phyloP scores from a whole-genome alignment of 2,113 vertebrate species.

The Oncorhynchus masou region DNA sequence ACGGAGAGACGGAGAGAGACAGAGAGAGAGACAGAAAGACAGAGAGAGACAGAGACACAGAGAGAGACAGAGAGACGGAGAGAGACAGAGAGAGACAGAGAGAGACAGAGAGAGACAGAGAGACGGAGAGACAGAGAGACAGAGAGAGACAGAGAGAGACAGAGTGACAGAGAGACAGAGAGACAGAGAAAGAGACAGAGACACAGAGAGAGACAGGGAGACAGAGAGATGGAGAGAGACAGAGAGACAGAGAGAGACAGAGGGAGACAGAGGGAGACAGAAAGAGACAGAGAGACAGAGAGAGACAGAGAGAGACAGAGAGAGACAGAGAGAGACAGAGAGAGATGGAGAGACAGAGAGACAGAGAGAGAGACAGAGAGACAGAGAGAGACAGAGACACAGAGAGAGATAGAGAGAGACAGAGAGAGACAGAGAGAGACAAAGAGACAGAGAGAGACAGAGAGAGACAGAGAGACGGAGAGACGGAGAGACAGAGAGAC shows the following conservation, averaged over 20 bases:
- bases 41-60: no score
- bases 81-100: no score
- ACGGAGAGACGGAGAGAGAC: constrained; percentile 28
- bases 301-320: no score
- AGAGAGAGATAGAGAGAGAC: not conserved
- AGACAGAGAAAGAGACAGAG: no score
- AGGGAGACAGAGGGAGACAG: not conserved
- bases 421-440: constrained; percentile 49
- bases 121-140: no score
- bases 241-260: not conserved
- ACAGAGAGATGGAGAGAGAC: no score
- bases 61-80: no score
- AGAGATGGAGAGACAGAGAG: constrained; percentile 26
- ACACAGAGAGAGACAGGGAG: no score
- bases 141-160: no score
- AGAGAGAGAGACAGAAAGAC: constrained; percentile 20
- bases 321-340: constrained; percentile 6
- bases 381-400: constrained; percentile 43
- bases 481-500: constrained; percentile 33
- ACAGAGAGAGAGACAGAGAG: constrained; percentile 24
- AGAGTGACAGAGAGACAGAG: no score
- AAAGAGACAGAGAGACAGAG: not conserved
- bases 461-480: no score
- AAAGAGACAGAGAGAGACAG: not conserved
- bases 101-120: no score